phyloP scores from a whole-genome alignment of 2,113 vertebrate species.

The Aegithalos caudatus region DNA sequence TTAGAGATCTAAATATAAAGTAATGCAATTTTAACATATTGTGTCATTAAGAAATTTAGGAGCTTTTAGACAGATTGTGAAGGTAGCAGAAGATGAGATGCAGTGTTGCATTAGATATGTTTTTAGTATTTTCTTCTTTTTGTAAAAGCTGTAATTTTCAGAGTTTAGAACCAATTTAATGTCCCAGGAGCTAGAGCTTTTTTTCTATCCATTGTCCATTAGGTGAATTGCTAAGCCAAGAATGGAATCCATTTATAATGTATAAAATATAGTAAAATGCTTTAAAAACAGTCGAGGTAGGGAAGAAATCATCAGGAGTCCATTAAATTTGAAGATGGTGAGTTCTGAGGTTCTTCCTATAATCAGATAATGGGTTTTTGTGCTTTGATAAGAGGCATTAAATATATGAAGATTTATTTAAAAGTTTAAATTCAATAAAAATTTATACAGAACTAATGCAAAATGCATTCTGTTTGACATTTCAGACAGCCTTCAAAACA shows the following conservation, averaged over 20 bases:
- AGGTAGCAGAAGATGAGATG: constrained; percentile 79
- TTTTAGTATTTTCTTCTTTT: constrained; percentile 84
- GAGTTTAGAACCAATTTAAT: constrained; percentile 84
- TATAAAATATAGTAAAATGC: constrained; percentile 79
- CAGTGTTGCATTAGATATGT: constrained; percentile 80
- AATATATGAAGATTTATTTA: constrained; percentile 73
- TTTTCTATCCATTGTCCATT: constrained; percentile 84
- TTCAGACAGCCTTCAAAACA: constrained; percentile 65
- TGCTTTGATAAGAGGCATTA: constrained; percentile 76
- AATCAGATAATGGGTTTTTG: constrained; percentile 72
- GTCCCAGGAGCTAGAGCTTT: constrained; percentile 78
- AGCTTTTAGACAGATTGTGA: constrained; percentile 78
- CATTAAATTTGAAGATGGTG: constrained; percentile 76
- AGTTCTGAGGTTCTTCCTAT: constrained; percentile 73
- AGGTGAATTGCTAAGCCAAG: constrained; percentile 81
- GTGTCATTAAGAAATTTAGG: constrained; percentile 79
- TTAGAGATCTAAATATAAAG: constrained; percentile 74
- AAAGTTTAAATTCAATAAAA: constrained; percentile 76
- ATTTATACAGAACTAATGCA: constrained; percentile 63
- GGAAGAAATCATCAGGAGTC: constrained; percentile 69
- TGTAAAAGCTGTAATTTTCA: constrained; percentile 84
- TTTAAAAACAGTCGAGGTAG: constrained; percentile 73
- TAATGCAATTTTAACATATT: constrained; percentile 77
- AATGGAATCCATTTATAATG: constrained; percentile 81
- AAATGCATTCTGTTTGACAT: constrained; percentile 69